A percentile compares a stretch with the other conserved stretches of the same genome.
Conservation (phyloP, 2,113 vertebrate species). For the Amphilophus citrinellus region DNA sequence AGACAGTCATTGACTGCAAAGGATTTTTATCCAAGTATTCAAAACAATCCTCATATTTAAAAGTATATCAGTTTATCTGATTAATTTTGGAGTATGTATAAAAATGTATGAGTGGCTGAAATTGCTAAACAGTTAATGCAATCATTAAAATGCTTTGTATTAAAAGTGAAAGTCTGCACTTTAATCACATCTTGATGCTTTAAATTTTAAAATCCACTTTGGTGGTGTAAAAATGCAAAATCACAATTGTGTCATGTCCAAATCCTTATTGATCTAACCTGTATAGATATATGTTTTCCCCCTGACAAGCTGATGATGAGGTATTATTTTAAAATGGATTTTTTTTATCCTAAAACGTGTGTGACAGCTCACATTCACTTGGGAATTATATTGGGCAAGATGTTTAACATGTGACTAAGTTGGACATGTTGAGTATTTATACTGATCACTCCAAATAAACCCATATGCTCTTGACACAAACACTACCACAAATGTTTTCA, state of each 20-base stretch:
- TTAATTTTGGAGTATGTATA: no score
- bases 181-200: not conserved
- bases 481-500: not conserved
- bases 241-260: not conserved
- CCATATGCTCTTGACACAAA: slow-evolving; percentile 10
- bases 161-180: no score
- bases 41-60: no score
- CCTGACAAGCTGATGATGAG: not conserved
- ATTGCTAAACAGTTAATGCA: not conserved
- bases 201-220: not conserved
- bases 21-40: no score
- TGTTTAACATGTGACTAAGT: slow-evolving; percentile 9
- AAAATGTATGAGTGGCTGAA: not conserved
- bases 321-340: not conserved
- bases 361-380: not conserved
- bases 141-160: not conserved
- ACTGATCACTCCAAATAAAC: slow-evolving; percentile 3
- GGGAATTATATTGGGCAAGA: not conserved
- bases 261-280: not conserved
- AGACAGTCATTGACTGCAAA: no score
- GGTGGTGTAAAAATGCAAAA: not conserved
- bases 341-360: not conserved
- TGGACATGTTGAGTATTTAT: not conserved
- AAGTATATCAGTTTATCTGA: no score
- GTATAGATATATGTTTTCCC: not conserved